Evolutionary conservation across 2,888 invertebrate genomes (phyloP).

Genomic region (Hydraecia micacea): DNA sequence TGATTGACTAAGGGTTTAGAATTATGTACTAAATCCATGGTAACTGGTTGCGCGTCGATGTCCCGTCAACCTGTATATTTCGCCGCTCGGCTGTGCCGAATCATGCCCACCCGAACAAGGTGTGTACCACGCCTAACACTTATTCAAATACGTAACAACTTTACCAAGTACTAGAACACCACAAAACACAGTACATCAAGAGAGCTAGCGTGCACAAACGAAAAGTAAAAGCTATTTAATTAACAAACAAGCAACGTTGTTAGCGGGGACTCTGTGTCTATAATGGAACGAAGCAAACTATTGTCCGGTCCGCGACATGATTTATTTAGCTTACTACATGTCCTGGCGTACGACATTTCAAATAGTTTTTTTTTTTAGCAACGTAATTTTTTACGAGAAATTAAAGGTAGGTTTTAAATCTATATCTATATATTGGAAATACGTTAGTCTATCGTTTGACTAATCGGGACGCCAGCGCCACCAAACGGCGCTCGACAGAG

Average conservation of each 20-base stretch:
- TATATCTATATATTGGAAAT: neutral
- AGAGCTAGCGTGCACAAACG: constrained; percentile 41
- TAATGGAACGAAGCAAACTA: constrained; percentile 54
- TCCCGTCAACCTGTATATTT: too few species aligned
- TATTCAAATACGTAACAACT: neutral
- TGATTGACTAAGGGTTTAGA: too few species aligned
- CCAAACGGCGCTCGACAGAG: too few species aligned
- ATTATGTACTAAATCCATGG: too few species aligned
- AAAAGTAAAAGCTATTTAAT: constrained; percentile 62
- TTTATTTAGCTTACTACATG: constrained; percentile 53
- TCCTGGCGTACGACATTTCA: constrained; percentile 3
- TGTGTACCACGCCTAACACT: neutral
- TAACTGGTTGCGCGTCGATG: too few species aligned
- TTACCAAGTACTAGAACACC: constrained; percentile 14
- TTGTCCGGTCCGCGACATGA: constrained; percentile 51
- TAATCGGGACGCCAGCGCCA: too few species aligned
- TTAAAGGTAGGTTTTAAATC: neutral
- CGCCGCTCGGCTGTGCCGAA: neutral
- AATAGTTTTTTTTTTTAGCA: neutral
- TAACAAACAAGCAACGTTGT: constrained; percentile 60
- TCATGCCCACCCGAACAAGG: neutral
- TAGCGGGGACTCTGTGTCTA: constrained; percentile 57
- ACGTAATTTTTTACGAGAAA: neutral
- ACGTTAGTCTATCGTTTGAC: too few species aligned
- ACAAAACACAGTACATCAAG: constrained; percentile 29